These are phyloP conservation scores for Menidia menidia DNA, from an alignment of 2,797 vertebrate genomes.

Conservation along the genomic window DNA sequence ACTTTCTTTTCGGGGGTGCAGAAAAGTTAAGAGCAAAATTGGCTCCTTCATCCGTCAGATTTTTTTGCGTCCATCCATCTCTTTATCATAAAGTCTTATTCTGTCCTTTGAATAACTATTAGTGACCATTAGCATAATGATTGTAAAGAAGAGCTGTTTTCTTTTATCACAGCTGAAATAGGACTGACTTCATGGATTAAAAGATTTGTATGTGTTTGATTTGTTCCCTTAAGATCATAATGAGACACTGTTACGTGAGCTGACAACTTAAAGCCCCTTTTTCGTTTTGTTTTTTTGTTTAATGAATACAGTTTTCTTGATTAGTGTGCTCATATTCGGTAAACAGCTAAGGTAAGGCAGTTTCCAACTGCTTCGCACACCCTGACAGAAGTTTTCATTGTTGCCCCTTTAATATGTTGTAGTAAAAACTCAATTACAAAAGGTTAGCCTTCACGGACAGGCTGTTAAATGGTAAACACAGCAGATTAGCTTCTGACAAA, in stretches of 20 bases:
- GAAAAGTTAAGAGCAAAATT: background rate
- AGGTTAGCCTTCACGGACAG: background rate
- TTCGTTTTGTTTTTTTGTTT: too few relatives aligned
- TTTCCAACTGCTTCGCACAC: background rate
- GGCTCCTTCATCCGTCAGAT: background rate
- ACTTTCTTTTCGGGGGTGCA: background rate
- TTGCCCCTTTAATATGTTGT: constrained; percentile 10
- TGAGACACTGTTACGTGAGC: background rate
- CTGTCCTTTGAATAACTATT: background rate
- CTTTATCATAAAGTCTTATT: background rate
- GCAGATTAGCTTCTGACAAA: background rate
- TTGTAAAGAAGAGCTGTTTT: background rate
- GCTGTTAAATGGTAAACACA: constrained; percentile 8
- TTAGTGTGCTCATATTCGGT: too few relatives aligned
- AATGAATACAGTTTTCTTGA: too few relatives aligned
- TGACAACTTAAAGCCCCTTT: too few relatives aligned
- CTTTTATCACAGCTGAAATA: background rate
- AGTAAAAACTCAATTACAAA: constrained; percentile 18
- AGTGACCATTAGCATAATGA: background rate
- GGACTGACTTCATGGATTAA: background rate
- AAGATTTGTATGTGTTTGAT: background rate
- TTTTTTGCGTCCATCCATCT: background rate
- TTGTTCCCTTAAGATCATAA: background rate
- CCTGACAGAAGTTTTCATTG: constrained; percentile 12
- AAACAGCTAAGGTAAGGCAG: background rate